Conservation (phyloP, 2,888 invertebrate genomes). For the Drosophila paranaensis region DNA sequence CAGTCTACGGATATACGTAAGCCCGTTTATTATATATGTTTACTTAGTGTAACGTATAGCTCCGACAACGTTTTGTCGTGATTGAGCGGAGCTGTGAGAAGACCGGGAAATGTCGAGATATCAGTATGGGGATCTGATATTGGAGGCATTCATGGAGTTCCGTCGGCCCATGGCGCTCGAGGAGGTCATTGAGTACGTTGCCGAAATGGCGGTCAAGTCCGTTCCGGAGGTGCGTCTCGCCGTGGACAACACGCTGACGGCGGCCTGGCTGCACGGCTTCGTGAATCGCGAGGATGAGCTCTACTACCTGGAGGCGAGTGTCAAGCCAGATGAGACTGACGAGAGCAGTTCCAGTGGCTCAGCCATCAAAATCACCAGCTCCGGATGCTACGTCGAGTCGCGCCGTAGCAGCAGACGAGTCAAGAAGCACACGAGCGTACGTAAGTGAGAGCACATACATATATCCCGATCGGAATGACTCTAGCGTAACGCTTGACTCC, state of each 20-base stretch:
- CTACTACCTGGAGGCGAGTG: constrained; percentile 24
- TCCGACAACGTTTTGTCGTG: background rate
- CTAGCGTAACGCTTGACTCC: background rate
- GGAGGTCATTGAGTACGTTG: constrained; percentile 56
- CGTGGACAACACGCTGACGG: constrained; percentile 63
- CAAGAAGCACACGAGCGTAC: background rate
- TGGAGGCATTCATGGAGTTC: constrained; percentile 61
- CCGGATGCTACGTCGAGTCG: background rate
- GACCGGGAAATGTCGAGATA: constrained; percentile 50
- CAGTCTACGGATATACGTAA: background rate
- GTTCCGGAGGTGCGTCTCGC: constrained; percentile 39
- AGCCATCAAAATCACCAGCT: background rate
- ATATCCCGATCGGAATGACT: background rate
- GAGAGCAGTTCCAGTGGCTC: background rate
- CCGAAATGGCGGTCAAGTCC: constrained; percentile 49
- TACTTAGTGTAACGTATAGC: background rate
- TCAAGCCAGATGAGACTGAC: background rate
- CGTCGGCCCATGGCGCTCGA: constrained; percentile 48
- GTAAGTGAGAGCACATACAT: background rate
- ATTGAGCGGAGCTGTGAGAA: background rate
- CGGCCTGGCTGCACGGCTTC: constrained; percentile 63
- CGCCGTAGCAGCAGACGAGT: background rate
- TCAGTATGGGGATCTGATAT: constrained; percentile 53
- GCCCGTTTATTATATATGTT: background rate
- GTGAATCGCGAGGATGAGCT: constrained; percentile 26